Evolutionary conservation across 2,888 invertebrate species (phyloP), one percentile per base, ranked within the genome.

Genomic region (Eudemis profundana): DNA sequence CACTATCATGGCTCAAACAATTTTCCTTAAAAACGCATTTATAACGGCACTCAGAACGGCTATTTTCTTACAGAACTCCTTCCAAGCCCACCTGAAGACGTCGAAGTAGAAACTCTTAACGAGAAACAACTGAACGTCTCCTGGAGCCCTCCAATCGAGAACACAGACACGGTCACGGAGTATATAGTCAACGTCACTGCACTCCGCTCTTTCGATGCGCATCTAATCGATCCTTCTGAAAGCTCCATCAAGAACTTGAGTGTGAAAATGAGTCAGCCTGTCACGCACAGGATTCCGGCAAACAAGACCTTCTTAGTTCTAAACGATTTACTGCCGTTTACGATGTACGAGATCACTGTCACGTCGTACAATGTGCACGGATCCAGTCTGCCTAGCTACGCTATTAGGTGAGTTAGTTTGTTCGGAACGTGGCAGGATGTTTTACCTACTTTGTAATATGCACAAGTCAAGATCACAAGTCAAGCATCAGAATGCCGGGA

Each of bases 321-420:
- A 1, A 94, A 93, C 72, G 93, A 95, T 77, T 87, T 97, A 36
- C 90, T 93, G 10, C 96, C 97, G 0, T 95, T 96, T 77, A 96
- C 96, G 0, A 97, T 97, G 97, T 97, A 97, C 81, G 96, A 97
- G 77, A 93, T 97, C 4, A 93, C 94, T 0, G 95, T 97, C 8
- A 94, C 94, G 0, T 95, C 96, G 0, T 93, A 93, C 60, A 97
- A 97, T 80, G 93, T 93, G 15, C 95, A 95, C 78, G 97, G 97
- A 0, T 93, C 95, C 0, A 97, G 96, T 86, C 86, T 97, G 70
- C 96, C 97, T 0, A 96, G 95, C 61, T 94, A 95, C 74, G 93
- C 94, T 12, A 87, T 97, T 23, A 94, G 97, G 82, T 93, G 68
- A 81, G 80, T 72, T 17, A 5, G 8, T 2, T n/a, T 19, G 19